Evolutionary conservation across 37 sponge, comb jelly and placozoan species (phyloP).

Genomic region (Aphrocallistes beatrix): DNA sequence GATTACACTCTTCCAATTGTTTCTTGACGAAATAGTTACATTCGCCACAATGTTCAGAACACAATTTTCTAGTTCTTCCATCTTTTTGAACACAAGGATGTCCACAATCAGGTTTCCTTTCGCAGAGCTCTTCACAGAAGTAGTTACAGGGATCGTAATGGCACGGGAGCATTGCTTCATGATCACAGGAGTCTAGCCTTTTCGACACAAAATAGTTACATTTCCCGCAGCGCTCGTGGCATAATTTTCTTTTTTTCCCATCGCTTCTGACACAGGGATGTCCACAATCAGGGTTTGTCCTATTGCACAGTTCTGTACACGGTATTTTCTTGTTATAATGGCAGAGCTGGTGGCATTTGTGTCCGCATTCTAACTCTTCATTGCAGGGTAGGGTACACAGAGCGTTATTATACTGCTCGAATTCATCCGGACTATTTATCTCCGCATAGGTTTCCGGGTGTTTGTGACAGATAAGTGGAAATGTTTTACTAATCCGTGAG

Average conservation of each 20-base stretch:
- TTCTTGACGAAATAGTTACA: background rate
- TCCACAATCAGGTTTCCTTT: slow-evolving; percentile 33
- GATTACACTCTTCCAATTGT: slow-evolving; percentile 31
- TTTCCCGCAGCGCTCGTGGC: slow-evolving; percentile 29
- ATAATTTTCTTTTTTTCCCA: background rate
- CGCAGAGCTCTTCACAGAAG: slow-evolving; percentile 37
- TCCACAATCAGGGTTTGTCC: background rate
- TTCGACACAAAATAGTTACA: slow-evolving; percentile 40
- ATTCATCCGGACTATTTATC: background rate
- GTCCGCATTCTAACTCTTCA: background rate
- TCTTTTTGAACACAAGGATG: slow-evolving; percentile 33
- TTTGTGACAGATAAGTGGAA: background rate
- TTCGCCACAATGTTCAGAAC: slow-evolving; percentile 56
- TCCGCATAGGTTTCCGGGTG: background rate
- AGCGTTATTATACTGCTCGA: background rate
- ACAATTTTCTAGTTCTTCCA: slow-evolving; percentile 18
- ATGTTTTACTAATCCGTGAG: background rate
- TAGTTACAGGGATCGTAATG: background rate
- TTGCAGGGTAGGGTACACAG: background rate
- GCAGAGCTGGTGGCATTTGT: background rate
- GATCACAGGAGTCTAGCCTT: slow-evolving; percentile 34
- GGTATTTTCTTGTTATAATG: background rate
- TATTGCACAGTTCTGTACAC: background rate
- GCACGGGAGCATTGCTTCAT: slow-evolving; percentile 31
- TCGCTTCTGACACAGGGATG: background rate